These are phyloP conservation scores for Psammodynastes pulverulentus DNA, from an alignment of 2,113 vertebrate genomes.

Conservation along the genomic window DNA sequence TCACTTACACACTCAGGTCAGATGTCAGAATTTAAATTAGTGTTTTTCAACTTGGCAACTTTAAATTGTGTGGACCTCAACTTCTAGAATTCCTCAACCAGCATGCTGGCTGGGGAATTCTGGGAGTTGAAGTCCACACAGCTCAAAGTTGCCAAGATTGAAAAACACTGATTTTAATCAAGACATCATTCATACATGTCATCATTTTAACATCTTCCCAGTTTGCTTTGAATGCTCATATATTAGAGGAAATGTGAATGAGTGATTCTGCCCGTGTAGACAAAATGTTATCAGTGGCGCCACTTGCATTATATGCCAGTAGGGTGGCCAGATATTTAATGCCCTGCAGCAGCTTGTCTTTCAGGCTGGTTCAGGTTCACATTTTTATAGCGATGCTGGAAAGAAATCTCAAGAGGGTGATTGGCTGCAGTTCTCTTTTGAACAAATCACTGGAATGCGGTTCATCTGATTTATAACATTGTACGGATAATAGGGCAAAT, in stretches of 20 bases:
- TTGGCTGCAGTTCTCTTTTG: background rate
- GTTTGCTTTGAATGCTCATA: background rate
- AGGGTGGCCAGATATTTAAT: background rate
- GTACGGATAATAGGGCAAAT: background rate
- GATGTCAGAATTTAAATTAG: background rate
- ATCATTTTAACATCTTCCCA: background rate
- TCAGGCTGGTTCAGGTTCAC: background rate
- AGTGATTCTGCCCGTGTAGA: background rate
- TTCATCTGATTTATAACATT: background rate
- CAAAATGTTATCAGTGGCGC: background rate
- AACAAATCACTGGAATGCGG: background rate
- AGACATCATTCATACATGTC: background rate
- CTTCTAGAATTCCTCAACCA: background rate
- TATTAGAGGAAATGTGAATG: background rate
- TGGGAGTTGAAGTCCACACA: background rate
- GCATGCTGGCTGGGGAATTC: background rate
- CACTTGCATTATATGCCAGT: background rate
- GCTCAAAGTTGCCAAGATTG: background rate
- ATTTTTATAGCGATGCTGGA: background rate
- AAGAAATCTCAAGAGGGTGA: background rate
- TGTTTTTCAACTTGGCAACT: background rate
- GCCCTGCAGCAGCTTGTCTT: background rate
- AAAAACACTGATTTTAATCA: background rate
- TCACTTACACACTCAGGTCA: background rate
- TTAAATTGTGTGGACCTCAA: background rate